A percentile compares a stretch with the other conserved stretches of the same genome.
These are phyloP conservation scores for Enteromius unitaeniatus DNA, from an alignment of 2,797 vertebrate genomes.

Conservation along the genomic window DNA sequence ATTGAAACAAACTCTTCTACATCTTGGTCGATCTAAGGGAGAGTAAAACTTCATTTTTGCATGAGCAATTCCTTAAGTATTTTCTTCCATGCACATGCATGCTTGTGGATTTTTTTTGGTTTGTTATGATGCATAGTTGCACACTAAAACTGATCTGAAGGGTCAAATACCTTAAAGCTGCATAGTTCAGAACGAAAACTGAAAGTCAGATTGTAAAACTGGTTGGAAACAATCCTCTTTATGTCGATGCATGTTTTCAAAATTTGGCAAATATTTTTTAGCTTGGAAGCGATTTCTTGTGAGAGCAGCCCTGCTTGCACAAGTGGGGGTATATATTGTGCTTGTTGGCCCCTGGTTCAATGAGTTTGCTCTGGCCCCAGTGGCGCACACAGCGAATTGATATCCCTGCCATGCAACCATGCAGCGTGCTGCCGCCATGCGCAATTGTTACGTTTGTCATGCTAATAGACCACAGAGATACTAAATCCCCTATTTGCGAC, in stretches of 20 bases:
- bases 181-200: not conserved
- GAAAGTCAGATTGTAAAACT: slow-evolving; percentile 20
- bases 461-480: slow-evolving; percentile 66
- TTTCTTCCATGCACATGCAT: not conserved
- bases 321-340: slow-evolving; percentile 5
- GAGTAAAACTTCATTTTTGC: not conserved
- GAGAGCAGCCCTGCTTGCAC: not conserved
- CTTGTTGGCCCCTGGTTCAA: slow-evolving; percentile 34
- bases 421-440: slow-evolving; percentile 43
- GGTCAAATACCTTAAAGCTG: not conserved
- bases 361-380: slow-evolving; percentile 26
- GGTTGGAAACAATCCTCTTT: not conserved
- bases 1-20: not conserved
- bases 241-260: not conserved
- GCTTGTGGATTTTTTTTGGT: not conserved
- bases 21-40: not conserved
- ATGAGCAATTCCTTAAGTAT: not conserved
- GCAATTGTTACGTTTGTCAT: slow-evolving; percentile 70
- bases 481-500: slow-evolving; percentile 65
- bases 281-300: not conserved
- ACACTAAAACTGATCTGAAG: not conserved
- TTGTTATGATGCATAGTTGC: not conserved
- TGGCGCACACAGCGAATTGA: not conserved
- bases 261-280: slow-evolving; percentile 1
- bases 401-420: slow-evolving; percentile 18